Conservation (phyloP, 2,888 invertebrate genomes). For the Slavum lentiscoides region DNA sequence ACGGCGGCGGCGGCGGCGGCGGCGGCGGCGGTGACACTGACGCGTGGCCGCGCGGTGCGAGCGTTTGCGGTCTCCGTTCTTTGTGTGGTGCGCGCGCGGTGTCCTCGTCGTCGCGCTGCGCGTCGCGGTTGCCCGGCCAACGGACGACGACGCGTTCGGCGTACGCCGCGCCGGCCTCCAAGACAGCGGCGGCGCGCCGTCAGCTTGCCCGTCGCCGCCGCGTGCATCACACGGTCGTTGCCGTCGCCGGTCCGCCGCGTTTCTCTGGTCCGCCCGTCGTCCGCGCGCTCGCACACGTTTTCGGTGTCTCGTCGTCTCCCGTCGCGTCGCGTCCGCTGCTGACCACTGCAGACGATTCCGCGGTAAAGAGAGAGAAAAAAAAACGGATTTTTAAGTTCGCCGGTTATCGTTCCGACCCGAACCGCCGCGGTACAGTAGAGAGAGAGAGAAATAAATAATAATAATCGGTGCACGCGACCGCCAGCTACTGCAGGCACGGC, state of each 20-base stretch:
- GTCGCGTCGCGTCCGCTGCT: too few relatives aligned
- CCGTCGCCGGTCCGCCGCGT: conserved; percentile 14
- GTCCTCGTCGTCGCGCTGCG: background rate
- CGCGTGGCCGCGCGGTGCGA: background rate
- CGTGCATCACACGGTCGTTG: conserved; percentile 45
- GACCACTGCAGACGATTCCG: too few relatives aligned
- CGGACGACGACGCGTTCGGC: conserved; percentile 9
- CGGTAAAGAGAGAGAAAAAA: too few relatives aligned
- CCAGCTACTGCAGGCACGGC: too few relatives aligned
- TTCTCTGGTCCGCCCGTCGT: background rate
- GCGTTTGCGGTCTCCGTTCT: background rate
- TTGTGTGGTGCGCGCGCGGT: too few relatives aligned
- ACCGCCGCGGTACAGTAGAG: too few relatives aligned
- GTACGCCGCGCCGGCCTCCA: conserved; percentile 13
- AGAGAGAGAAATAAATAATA: too few relatives aligned
- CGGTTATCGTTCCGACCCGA: too few relatives aligned
- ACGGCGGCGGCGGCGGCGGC: conserved; percentile 3
- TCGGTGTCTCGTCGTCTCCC: too few relatives aligned
- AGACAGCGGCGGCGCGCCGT: background rate
- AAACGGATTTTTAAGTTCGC: too few relatives aligned
- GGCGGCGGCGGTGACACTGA: background rate
- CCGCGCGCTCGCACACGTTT: too few relatives aligned
- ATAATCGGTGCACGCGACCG: too few relatives aligned
- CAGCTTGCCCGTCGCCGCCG: conserved; percentile 46
- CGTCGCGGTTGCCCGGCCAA: conserved; percentile 49